Conservation (phyloP, 2,888 invertebrate species). For the Rhaphigaster nebulosa region DNA sequence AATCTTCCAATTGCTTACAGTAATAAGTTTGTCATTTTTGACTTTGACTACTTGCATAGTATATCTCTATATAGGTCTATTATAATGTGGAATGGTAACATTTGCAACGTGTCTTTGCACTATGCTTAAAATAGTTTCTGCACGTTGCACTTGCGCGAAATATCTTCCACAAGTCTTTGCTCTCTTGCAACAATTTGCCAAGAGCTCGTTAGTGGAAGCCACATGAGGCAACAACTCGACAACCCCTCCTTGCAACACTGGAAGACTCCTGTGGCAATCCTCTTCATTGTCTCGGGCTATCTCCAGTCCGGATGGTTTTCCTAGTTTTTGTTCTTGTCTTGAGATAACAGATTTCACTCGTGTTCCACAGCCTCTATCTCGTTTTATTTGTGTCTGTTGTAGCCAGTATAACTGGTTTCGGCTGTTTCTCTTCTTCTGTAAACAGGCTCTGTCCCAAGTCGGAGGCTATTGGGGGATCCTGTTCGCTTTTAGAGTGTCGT, state of each 20-base stretch:
- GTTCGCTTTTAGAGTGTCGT: neutral
- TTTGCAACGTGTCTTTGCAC: too few relatives aligned
- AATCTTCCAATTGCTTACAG: too few relatives aligned
- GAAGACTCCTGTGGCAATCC: neutral
- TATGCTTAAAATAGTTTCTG: too few relatives aligned
- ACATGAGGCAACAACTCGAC: neutral
- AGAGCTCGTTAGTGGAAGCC: neutral
- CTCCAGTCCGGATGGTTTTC: neutral
- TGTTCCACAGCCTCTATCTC: neutral
- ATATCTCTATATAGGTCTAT: too few relatives aligned
- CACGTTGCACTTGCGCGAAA: neutral
- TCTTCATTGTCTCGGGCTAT: slow-evolving; percentile 12
- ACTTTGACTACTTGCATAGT: too few relatives aligned
- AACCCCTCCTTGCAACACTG: neutral
- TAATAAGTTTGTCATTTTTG: too few relatives aligned
- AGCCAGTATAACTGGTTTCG: slow-evolving; percentile 39
- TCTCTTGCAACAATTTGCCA: slow-evolving; percentile 2
- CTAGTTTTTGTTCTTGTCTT: neutral
- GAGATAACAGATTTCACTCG: slow-evolving; percentile 17
- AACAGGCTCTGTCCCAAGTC: slow-evolving; percentile 6
- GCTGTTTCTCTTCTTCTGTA: slow-evolving; percentile 15
- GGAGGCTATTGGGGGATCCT: neutral
- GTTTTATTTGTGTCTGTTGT: slow-evolving; percentile 29
- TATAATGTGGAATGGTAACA: too few relatives aligned
- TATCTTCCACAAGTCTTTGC: neutral